Evolutionary conservation across 2,888 invertebrate genomes (phyloP).

Genomic region (Synanthedon myopaeformis): DNA sequence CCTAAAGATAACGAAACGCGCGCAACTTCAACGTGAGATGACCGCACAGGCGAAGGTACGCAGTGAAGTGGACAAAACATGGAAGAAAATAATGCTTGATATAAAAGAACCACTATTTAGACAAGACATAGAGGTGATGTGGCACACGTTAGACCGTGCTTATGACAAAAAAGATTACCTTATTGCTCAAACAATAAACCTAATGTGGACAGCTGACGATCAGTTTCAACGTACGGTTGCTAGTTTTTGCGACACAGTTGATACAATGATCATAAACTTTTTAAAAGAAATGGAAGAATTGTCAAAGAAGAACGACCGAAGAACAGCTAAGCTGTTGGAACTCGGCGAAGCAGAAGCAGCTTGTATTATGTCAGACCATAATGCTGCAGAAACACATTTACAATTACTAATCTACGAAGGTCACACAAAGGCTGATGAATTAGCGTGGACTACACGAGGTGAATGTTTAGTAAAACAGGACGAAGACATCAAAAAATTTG

Average conservation of each 20-base stretch:
- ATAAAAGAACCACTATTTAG: constrained; percentile 53
- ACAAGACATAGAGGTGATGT: constrained; percentile 50
- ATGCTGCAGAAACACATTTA: constrained; percentile 50
- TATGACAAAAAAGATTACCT: constrained; percentile 71
- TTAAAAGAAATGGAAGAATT: constrained; percentile 38
- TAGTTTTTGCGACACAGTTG: constrained; percentile 73
- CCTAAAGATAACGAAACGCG: constrained; percentile 32
- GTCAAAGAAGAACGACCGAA: constrained; percentile 33
- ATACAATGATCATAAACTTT: constrained; percentile 69
- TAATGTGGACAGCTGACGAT: constrained; percentile 72
- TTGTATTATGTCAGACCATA: constrained; percentile 33
- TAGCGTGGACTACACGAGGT: constrained; percentile 49
- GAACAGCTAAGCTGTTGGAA: constrained; percentile 30
- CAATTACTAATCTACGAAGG: constrained; percentile 47
- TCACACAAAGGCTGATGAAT: constrained; percentile 36
- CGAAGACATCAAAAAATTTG: constrained; percentile 43
- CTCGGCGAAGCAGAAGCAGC: constrained; percentile 28
- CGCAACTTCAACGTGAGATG: constrained; percentile 45
- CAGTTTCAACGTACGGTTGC: constrained; percentile 75
- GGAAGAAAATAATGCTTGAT: constrained; percentile 48
- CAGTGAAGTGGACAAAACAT: constrained; percentile 39
- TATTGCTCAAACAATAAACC: constrained; percentile 65
- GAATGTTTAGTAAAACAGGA: constrained; percentile 56
- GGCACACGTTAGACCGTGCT: constrained; percentile 64
- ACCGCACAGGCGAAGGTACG: constrained; percentile 32